Evolutionary conservation across 2,797 vertebrate genomes (phyloP), one percentile per base, ranked within the genome.

Genomic region (Helostoma temminkii): DNA sequence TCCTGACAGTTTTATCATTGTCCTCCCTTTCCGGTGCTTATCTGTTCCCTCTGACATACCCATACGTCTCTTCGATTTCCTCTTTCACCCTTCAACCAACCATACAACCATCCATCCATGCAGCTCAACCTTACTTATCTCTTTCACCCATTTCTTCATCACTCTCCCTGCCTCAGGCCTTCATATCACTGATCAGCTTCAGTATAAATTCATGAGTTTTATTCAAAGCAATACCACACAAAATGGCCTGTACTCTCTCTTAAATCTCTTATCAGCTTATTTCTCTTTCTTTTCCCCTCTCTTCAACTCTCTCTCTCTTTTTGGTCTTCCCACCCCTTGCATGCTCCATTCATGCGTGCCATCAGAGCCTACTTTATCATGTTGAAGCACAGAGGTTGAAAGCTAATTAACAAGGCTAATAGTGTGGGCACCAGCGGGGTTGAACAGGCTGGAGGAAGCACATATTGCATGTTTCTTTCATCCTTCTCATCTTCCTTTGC

Each of bases 401-500:
- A 84, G 82, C 82, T 89, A 92, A 90, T 90, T 91, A 88, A 81
- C 32, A 36, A 70, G 61, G 57, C 76, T 82, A 71, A 83, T 74
- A 81, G 22, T 43, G 71, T 22, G 6, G 67, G 63, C 42, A 53
- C 52, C 66, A 61, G 74, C 30, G 43, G 47, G 67, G 68, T 64
- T 26, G 41, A 34, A 48, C 32, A 53, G 66, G 56, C 52, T 28
- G 24, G 58, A 79, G 14, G 54, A 45, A 50, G 55, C 12, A 9
- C 49, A 62, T 50, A 71, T 48, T 81, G 61, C 71, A 73, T 72
- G 52, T 56, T 57, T 46, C 55, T 41, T 36, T 61, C 52, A 14
- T 70, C 25, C 19, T 60, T 25, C 30, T 66, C 42, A 6, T 87
- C 76, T 59, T 49, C 55, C 43, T 69, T 19, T 52, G 1, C 52